Base-by-base conservation (phyloP, 2,888 invertebrate genomes). In the Lomographa bimaculata region DNA sequence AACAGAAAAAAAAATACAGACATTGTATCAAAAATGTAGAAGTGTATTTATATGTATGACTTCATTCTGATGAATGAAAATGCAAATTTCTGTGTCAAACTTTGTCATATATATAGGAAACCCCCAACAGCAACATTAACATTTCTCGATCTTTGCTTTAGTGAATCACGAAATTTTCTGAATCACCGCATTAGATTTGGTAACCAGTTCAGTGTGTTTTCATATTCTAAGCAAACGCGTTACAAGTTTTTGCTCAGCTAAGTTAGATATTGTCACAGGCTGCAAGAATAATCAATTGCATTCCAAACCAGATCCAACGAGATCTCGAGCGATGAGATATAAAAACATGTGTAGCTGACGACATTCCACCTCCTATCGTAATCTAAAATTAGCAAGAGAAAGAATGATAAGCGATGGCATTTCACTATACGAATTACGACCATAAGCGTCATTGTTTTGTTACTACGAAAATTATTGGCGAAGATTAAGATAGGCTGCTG, bases 361-460 rank as follows among this genome's bases (percentile, higher is more conserved):
- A 46, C 59, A 67, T 73, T 63, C 59, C 59, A 56, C 51, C 43
- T 46, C 50, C 57, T 55, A 64, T 60, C 57, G 53, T 59, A 59
- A 58, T 68, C 65, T 72, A 67, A 72, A 79, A 69, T 72, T 72
- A 73, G 71, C 71, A 45, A 62, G 48, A 66, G 68, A 67, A 64
- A 66, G 48, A 45, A 60, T 65, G 74, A 78, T 75, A 73, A 70
- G 56, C 50, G 66, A 75, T 72, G 58, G 52, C 52, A 75, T 74
- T 72, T 62, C 47, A 35, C 41, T 46, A 20, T 12, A 57, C 32
- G 43, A 35, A 53, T 21, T 18, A 57, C 30, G 43, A 36, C 53
- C 66, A 70, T 66, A 65, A n/a, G n/a, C n/a, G n/a, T n/a, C 58
- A 60, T 54, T 46, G 65, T 60, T 73, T 71, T 54, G 65, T 64